Base-by-base conservation (phyloP, 2,888 invertebrate species). In the Homarus gammarus region DNA sequence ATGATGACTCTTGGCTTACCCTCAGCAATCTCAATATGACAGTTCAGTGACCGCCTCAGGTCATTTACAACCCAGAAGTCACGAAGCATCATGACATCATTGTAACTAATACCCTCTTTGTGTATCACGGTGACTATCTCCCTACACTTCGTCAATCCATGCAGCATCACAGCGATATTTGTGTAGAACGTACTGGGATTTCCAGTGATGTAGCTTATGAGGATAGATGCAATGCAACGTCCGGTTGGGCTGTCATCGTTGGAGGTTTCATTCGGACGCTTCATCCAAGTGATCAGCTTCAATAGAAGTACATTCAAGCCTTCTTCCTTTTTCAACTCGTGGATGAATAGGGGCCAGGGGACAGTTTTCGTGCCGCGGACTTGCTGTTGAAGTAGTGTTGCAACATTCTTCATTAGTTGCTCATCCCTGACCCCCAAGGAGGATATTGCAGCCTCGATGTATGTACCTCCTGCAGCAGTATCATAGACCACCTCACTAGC, bases 241-340 rank as follows among this genome's bases (percentile, higher is more conserved):
- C 5, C 22, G n/a, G 22, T 2, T 2, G 64, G 64, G n/a, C 27
- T 64, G 64, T 2, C 64, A 64, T 64, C 64, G 2, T 64, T 8
- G 22, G 22, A 2, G 27, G 2, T 27, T 27, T 64, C 27, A 64
- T 2, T n/a, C n/a, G n/a, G n/a, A n/a, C n/a, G n/a, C n/a, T n/a
- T n/a, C n/a, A n/a, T n/a, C n/a, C n/a, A n/a, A 64, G 64, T 64
- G 64, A 64, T 64, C 5, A 10, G 64, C 64, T 64, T 64, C 64
- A 64, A 64, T 22, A 64, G 64, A 27, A 64, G 64, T 27, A 27
- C 64, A 64, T 8, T 64, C 3, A 64, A 27, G 64, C n/a, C n/a
- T n/a, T 64, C 64, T 64, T 64, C 64, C 27, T 64, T 27, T 64
- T 64, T 27, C 27, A 64, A 64, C 64, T 64, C 64, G 3, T 64